A percentile compares a stretch with the other conserved stretches of the same genome.
phyloP scores from a whole-genome alignment of 2,888 invertebrate species.

The Merodon equestris region DNA sequence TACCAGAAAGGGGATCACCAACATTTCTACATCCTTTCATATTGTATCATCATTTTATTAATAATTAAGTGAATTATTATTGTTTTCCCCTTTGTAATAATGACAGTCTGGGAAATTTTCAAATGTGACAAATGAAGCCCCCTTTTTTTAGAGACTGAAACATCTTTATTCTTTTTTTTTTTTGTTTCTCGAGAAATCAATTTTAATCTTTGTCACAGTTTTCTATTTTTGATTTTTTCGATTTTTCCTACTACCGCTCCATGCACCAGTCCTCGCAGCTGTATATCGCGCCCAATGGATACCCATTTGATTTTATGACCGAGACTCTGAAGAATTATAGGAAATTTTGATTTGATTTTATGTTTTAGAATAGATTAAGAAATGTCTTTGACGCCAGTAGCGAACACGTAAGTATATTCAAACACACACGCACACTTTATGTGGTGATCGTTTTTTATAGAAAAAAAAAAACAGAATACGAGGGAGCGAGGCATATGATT shows the following conservation, averaged over 20 bases:
- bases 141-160: constrained; percentile 45
- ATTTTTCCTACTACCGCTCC: constrained; percentile 28
- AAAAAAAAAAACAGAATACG: constrained; percentile 9
- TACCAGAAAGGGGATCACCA: constrained; percentile 26
- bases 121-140: constrained; percentile 64
- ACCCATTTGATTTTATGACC: constrained; percentile 69
- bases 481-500: constrained; percentile 56
- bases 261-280: constrained; percentile 1
- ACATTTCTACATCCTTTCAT: not conserved
- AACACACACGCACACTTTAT: constrained; percentile 40
- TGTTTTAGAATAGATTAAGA: constrained; percentile 69
- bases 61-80: constrained; percentile 63
- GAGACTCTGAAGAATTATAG: constrained; percentile 68
- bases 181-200: constrained; percentile 57
- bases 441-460: constrained; percentile 28
- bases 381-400: constrained; percentile 60
- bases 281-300: constrained; percentile 60
- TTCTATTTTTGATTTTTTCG: constrained; percentile 65
- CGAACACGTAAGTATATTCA: constrained; percentile 24
- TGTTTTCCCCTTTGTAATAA: constrained; percentile 45
- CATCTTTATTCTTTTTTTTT: constrained; percentile 27
- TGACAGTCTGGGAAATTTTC: constrained; percentile 51
- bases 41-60: constrained; percentile 47
- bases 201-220: constrained; percentile 67
- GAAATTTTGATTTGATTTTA: constrained; percentile 69